Evolutionary conservation across 2,888 invertebrate species (phyloP).

Genomic region (Euphydryas editha): DNA sequence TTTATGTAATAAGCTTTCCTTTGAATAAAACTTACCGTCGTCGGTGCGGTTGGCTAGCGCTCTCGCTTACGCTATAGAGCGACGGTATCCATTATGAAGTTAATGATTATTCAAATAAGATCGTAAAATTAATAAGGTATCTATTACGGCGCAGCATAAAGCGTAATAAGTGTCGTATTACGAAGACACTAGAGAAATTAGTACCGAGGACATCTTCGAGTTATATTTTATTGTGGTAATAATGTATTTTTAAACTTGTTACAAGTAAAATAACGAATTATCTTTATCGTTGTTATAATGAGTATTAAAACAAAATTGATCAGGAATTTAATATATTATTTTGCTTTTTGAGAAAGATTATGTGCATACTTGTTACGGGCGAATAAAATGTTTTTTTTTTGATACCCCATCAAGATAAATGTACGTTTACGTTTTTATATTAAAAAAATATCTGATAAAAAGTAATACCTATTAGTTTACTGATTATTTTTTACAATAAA

Average conservation of each 20-base stretch:
- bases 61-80: slow-evolving; percentile 16
- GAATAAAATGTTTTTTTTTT: background rate
- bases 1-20: slow-evolving; percentile 13
- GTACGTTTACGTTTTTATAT: background rate
- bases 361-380: background rate
- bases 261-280: slow-evolving; percentile 4
- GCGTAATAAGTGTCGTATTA: slow-evolving; percentile 34
- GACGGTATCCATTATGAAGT: slow-evolving; percentile 23
- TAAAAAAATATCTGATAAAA: background rate
- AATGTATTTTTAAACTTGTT: slow-evolving; percentile 6
- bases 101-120: slow-evolving; percentile 39
- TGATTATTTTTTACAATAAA: no score
- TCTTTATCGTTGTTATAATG: background rate
- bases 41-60: slow-evolving; percentile 6
- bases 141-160: slow-evolving; percentile 29
- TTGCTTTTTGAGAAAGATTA: background rate
- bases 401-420: background rate
- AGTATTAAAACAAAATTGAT: background rate
- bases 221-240: slow-evolving; percentile 20
- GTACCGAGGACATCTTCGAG: slow-evolving; percentile 18
- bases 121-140: slow-evolving; percentile 41
- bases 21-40: slow-evolving; percentile 2
- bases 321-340: slow-evolving; percentile 2
- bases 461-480: background rate
- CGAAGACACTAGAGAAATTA: slow-evolving; percentile 18